These are phyloP conservation scores for Piscicola geometra DNA, from an alignment of 2,888 invertebrate genomes.

Conservation along the genomic window DNA sequence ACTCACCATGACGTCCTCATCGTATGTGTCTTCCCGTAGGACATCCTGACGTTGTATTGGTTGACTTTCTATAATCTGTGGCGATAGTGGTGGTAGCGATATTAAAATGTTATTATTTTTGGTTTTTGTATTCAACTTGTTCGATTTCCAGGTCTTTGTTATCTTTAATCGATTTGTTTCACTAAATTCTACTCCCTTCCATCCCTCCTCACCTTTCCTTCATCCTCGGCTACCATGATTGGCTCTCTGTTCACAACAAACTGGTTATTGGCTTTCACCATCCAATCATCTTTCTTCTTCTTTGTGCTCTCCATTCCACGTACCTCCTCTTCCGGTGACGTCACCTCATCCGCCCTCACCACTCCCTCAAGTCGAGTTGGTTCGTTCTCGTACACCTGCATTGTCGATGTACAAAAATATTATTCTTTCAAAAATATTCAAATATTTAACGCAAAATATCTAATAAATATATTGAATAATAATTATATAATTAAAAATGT, in stretches of 20 bases:
- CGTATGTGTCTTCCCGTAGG: conserved; percentile 14
- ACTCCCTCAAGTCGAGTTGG: conserved; percentile 37
- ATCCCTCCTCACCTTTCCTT: conserved; percentile 28
- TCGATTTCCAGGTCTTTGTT: no score
- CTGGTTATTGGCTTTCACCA: conserved; percentile 9
- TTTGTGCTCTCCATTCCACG: conserved; percentile 4
- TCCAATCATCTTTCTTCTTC: conserved; percentile 24
- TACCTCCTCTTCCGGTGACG: conserved; percentile 17
- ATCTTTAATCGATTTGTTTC: no score
- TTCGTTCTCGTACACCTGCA: conserved; percentile 39
- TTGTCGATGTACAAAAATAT: no score
- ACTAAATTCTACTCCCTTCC: no score
- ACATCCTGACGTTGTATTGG: conserved; percentile 35
- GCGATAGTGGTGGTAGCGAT: no score
- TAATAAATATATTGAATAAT: no score
- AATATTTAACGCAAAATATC: no score
- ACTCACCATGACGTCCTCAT: neutral
- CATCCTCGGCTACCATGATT: conserved; percentile 26
- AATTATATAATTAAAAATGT: no score
- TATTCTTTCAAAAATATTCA: no score
- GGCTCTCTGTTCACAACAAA: conserved; percentile 26
- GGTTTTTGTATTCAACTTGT: no score
- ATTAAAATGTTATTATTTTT: no score
- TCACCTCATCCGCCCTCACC: conserved; percentile 34
- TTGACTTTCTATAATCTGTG: conserved; percentile 37